Base-by-base conservation (phyloP, 2,888 invertebrate species). In the Aleiodes leptofemur region DNA sequence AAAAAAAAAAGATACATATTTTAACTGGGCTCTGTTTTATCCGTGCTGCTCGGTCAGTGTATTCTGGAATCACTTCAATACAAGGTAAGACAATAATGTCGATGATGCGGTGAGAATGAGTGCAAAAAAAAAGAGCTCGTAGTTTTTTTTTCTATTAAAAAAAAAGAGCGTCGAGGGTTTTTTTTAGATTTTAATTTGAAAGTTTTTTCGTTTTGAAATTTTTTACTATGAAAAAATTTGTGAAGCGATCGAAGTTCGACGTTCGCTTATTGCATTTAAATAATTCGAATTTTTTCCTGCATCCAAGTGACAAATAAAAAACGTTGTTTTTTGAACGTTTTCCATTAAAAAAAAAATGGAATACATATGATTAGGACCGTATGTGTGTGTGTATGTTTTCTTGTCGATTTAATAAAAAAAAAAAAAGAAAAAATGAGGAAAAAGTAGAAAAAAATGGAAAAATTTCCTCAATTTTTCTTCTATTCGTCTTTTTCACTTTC, bases 41-140 rank as follows among this genome's bases (percentile, higher is more conserved):
- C 93, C 93, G 92, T 94, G 95, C 95, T 94, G 94, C 95, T 90
- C 90, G 86, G 86, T 92, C 96, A 97, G 97, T 96, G 95, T 97
- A 93, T 97, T 97, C 95, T 97, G 97, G 97, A 97, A 96, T 94
- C 96, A 97, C 96, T 97, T 97, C 96, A 97, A 97, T 91, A 95
- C 96, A 94, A 97, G 97, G 97, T 97, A 97, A 97, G 97, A 93
- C 90, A 77, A 73, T 79, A 77, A 80, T 70, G 75, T 73, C 78
- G 74, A 73, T 75, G 73, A 53, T 73, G 74, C 77, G 78, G 76
- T 78, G 76, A 75, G 74, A 78, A 72, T 77, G 74, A 77, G 38
- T 71, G 74, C 73, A 75, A 51, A 38, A 75, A 51, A 38, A 38
- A 74, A 51, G 72, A 79, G 78, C 74, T 79, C 78, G 77, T 79